These are phyloP conservation scores for Drosophila tristis DNA, from an alignment of 1,140 invertebrate species.

Conservation along the genomic window DNA sequence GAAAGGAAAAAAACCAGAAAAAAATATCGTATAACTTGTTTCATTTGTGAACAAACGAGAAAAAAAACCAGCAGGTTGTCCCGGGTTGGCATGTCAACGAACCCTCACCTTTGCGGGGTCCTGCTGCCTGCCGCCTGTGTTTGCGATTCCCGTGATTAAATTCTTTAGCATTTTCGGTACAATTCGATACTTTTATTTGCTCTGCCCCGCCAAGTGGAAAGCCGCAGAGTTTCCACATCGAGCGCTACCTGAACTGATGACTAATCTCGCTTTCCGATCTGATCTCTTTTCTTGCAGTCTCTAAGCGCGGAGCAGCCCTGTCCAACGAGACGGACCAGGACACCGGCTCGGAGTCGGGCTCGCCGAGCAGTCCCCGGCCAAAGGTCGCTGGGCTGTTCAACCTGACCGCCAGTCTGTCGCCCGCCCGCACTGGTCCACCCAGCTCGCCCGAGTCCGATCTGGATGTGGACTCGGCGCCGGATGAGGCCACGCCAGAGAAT, in stretches of 20 bases:
- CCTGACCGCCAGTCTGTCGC: conserved; percentile 83
- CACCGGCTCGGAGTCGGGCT: conserved; percentile 84
- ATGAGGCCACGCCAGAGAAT: conserved; percentile 87
- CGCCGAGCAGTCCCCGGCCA: conserved; percentile 84
- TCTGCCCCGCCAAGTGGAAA: conserved; percentile 60
- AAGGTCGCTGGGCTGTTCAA: conserved; percentile 84
- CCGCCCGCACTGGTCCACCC: conserved; percentile 83
- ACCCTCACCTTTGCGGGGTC: conserved; percentile 14
- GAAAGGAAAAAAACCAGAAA: conserved; percentile 37
- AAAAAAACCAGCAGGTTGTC: conserved; percentile 46
- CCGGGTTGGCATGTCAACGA: conserved; percentile 72
- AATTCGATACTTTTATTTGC: conserved; percentile 80
- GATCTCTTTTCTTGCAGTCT: conserved; percentile 81
- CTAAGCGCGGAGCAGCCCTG: conserved; percentile 86
- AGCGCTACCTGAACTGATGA: conserved; percentile 36
- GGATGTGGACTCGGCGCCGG: conserved; percentile 85
- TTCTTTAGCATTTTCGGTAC: conserved; percentile 46
- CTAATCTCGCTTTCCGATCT: conserved; percentile 2
- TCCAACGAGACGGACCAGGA: conserved; percentile 84
- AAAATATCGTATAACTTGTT: conserved; percentile 83
- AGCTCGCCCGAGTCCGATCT: conserved; percentile 85
- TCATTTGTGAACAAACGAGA: conserved; percentile 45
- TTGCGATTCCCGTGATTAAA: conserved; percentile 75
- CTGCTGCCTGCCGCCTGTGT: conserved; percentile 34
- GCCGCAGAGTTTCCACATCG: conserved; percentile 32